Conservation (phyloP, 2,797 vertebrate genomes). For the Hybognathus amarus region DNA sequence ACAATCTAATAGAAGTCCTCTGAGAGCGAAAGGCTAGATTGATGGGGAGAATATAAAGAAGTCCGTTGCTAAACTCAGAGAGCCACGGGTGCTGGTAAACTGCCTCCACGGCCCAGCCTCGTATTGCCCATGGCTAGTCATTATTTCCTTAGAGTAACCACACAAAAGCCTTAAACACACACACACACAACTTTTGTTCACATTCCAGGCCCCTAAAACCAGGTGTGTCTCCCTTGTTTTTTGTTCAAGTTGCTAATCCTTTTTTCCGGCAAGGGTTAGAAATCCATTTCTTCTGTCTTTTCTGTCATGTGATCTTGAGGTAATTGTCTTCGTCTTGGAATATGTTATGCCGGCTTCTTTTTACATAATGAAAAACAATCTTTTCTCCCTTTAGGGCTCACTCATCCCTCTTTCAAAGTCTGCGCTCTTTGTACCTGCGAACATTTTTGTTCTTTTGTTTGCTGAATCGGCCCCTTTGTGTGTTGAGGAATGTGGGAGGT, state of each 20-base stretch:
- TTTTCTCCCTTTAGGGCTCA: conserved; percentile 59
- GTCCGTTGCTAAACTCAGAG: conserved; percentile 25
- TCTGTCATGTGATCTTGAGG: conserved; percentile 51
- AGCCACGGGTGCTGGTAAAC: conserved; percentile 40
- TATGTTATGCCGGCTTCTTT: conserved; percentile 41
- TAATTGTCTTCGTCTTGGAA: conserved; percentile 48
- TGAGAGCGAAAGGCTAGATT: conserved; percentile 40
- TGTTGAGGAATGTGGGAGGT: conserved; percentile 52
- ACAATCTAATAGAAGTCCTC: conserved; percentile 33
- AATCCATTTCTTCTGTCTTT: conserved; percentile 32
- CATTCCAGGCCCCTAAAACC: conserved; percentile 36
- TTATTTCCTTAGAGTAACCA: conserved; percentile 49
- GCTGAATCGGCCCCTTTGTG: conserved; percentile 59
- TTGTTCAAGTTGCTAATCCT: conserved; percentile 56
- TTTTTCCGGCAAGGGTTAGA: conserved; percentile 47
- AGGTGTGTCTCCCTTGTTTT: conserved; percentile 58
- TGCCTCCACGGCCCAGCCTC: conserved; percentile 47
- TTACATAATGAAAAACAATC: conserved; percentile 60
- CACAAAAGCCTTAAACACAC: conserved; percentile 39
- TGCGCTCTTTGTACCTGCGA: conserved; percentile 51
- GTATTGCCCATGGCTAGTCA: conserved; percentile 58
- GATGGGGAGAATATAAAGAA: conserved; percentile 29
- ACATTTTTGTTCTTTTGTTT: conserved; percentile 65
- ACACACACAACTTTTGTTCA: conserved; percentile 43
- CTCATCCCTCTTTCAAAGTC: conserved; percentile 64